Evolutionary conservation across 1,140 invertebrate genomes (phyloP), one percentile per base, ranked within the genome.

Genomic region (Araneus ventricosus): DNA sequence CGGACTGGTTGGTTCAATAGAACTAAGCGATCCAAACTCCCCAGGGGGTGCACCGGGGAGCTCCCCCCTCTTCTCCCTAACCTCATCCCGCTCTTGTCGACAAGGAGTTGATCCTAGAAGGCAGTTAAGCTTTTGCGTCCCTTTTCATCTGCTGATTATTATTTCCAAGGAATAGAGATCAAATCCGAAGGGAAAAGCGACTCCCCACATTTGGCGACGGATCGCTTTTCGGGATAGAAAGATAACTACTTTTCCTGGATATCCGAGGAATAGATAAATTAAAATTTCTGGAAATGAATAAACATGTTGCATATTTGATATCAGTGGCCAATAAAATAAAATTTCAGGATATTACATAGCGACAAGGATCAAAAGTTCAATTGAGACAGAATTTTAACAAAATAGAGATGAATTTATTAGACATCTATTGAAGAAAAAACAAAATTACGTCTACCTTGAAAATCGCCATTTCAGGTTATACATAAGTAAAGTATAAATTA

Each of bases 131-230:
- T 91, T 89, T 52, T 63, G 61, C 22, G 37, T 67, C 89, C 70
- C 89, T 84, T 88, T 91, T 91, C 79, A 91, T 91, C 89, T 79
- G 45, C 79, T 91, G 89, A 91, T 91, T 91, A 91, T 91, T 91
- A 91, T 91, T 91, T 91, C 89, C 79, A 84, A 61, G 79, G 89
- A 52, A 61, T 45, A 61, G 75, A 84, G 89, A 45, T 91, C 41
- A 91, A 91, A 91, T 91, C 89, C 57, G 39, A 84, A 91, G 89
- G 89, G 89, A 91, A 45, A 63, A 27, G 75, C 45, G 79, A 5
- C 41, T 24, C 52, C 20, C 37, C 34, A 45, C 41, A 34, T 75
- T 91, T 91, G 89, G 89, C 79, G 89, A 41, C 61, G 20, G 4
- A 63, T 91, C 63, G 89, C 52, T 8, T 8, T 63, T 30, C 24